A percentile compares a stretch with the other conserved stretches of the same genome.
Conservation (phyloP, 2,113 vertebrate species). For the Megaceryle maxima region DNA sequence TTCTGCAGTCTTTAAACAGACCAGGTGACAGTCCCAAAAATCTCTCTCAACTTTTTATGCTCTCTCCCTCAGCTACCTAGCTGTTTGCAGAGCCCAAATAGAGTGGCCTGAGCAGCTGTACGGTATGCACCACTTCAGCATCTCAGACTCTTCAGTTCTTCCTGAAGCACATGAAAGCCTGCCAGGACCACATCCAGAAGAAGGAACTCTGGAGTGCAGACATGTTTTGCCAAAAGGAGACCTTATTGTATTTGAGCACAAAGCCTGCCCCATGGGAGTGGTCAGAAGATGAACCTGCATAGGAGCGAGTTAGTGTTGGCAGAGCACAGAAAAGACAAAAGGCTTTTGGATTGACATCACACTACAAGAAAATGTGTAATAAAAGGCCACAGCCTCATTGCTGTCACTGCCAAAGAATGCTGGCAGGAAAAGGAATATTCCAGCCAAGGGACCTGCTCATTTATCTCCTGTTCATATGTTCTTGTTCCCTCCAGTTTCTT, state of each 20-base stretch:
- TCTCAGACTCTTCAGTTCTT: not conserved
- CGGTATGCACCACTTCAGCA: not conserved
- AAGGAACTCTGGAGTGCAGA: not conserved
- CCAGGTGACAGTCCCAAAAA: not conserved
- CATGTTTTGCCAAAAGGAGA: not conserved
- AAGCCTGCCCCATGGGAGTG: not conserved
- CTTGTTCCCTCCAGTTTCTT: not conserved
- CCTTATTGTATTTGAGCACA: not conserved
- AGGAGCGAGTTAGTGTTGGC: not conserved
- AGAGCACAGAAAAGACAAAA: not conserved
- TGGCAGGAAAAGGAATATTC: not conserved
- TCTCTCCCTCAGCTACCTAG: not conserved
- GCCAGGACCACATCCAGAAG: not conserved
- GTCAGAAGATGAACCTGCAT: not conserved
- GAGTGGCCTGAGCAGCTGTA: not conserved
- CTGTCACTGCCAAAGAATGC: constrained; percentile 3
- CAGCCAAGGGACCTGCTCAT: not conserved
- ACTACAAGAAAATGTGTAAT: not conserved
- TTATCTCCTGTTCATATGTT: not conserved
- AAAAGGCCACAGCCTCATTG: constrained; percentile 3
- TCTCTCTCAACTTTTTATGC: not conserved
- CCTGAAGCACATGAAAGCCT: not conserved
- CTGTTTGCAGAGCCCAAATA: not conserved
- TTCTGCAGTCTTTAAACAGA: not conserved
- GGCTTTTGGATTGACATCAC: not conserved